Base-by-base conservation (phyloP, 1,140 invertebrate genomes). In the Colletes latitarsis region DNA sequence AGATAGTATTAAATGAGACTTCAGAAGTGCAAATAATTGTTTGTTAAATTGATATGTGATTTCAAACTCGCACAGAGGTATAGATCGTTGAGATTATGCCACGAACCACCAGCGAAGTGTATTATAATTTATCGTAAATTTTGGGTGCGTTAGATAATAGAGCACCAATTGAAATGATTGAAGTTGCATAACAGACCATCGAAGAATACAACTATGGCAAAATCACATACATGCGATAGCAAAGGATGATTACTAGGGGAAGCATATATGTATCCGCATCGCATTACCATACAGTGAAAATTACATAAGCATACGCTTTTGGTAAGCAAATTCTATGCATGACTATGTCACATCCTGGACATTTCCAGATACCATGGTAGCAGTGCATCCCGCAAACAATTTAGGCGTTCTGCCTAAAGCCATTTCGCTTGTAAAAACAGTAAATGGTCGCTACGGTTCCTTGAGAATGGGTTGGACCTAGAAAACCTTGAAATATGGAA, bases 251-350 rank as follows among this genome's bases (percentile, higher is more conserved):
- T 76, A 76, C 43, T 9, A 49, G 2, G 43, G 63, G 63, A 43
- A 41, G 49, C 49, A 63, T 46, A 52, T 39, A 52, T 67, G 52
- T n/a, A 67, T 58, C 41, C 52, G 63, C 73, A 58, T 76, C 39
- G 43, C 43, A 74, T 83, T 84, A 76, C 63, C 73, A 83, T 84
- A 73, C 39, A 84, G 82, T 73, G 77, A 55, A 67, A 19, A 84
- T 84, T 83, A 84, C 82, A 81, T 79, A 82, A 78, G 77, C 79
- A 52, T 19, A 69, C 55, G 57, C 19, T 57, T 62, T 53, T 57
- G 49, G 66, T 74, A 83, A 83, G 75, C 70, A 79, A 84, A 84
- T 83, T 49, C 49, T 60, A 66, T 79, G 58, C 75, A 74, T 70
- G 68, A 52, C 62, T 53, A 64, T 57, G 39, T 55, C 58, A 68